These are phyloP conservation scores for Erynnis tages DNA, from an alignment of 2,888 invertebrate genomes.

Conservation along the genomic window DNA sequence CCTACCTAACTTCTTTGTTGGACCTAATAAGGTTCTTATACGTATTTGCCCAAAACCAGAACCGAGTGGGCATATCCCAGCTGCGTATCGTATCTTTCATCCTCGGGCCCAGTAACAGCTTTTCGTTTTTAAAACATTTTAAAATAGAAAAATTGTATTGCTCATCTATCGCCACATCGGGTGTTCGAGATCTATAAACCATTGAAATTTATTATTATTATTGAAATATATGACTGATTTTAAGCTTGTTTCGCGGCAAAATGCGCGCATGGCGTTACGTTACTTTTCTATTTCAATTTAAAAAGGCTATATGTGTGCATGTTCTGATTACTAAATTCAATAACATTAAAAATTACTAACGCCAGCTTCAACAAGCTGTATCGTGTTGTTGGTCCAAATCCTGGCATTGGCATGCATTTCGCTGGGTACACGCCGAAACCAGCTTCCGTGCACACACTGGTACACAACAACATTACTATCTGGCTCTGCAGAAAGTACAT, in stretches of 20 bases:
- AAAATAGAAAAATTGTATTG: constrained; percentile 86
- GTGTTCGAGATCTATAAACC: constrained; percentile 37
- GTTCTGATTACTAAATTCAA: no score
- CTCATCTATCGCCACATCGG: constrained; percentile 55
- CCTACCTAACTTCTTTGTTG: constrained; percentile 58
- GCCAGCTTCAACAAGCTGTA: constrained; percentile 53
- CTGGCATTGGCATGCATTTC: constrained; percentile 83
- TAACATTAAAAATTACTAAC: constrained; percentile 13
- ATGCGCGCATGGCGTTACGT: no score
- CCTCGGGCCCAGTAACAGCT: constrained; percentile 86
- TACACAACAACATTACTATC: constrained; percentile 88
- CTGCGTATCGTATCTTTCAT: constrained; percentile 88
- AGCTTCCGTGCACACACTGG: constrained; percentile 90
- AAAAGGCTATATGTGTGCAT: no score
- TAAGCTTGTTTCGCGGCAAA: no score
- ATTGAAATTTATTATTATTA: no score
- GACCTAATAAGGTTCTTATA: constrained; percentile 79
- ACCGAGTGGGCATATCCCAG: constrained; percentile 94
- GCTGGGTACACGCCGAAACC: constrained; percentile 93
- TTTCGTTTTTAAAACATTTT: constrained; percentile 87
- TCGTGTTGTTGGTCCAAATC: constrained; percentile 87
- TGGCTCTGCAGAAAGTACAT: constrained; percentile 89
- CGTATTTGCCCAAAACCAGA: constrained; percentile 91
- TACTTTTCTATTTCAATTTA: no score
- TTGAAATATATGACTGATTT: no score